Evolutionary conservation across 2,797 vertebrate species (phyloP).

Genomic region (Phataginus tetradactyla): DNA sequence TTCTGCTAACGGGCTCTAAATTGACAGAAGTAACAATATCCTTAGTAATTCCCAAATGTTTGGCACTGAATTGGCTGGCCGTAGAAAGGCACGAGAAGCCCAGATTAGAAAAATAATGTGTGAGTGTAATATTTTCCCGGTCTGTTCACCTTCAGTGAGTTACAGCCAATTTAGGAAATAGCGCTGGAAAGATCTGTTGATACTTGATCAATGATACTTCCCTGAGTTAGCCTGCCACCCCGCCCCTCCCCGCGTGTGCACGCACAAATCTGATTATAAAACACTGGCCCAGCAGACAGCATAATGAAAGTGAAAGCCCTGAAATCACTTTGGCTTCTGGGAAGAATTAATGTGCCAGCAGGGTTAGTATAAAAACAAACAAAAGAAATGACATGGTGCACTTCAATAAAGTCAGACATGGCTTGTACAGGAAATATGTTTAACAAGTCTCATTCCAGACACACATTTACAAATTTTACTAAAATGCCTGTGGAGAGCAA

Average conservation of each 20-base stretch:
- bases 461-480: slow-evolving; percentile 64
- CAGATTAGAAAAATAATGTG: slow-evolving; percentile 73
- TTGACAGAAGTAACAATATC: slow-evolving; percentile 71
- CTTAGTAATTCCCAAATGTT: slow-evolving; percentile 69
- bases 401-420: slow-evolving; percentile 64
- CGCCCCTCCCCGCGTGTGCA: background rate
- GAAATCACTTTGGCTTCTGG: slow-evolving; percentile 76
- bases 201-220: slow-evolving; percentile 80
- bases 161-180: slow-evolving; percentile 81
- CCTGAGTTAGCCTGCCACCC: slow-evolving; percentile 55
- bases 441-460: slow-evolving; percentile 43
- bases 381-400: slow-evolving; percentile 71
- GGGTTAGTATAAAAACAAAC: slow-evolving; percentile 76
- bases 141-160: slow-evolving; percentile 79
- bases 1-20: slow-evolving; percentile 93
- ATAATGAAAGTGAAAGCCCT: slow-evolving; percentile 80
- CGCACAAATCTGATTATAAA: slow-evolving; percentile 76
- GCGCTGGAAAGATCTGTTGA: slow-evolving; percentile 70
- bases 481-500: slow-evolving; percentile 10
- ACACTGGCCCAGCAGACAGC: slow-evolving; percentile 69
- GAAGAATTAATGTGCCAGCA: slow-evolving; percentile 71
- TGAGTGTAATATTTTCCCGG: slow-evolving; percentile 70
- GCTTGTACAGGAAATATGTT: slow-evolving; percentile 62
- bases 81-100: slow-evolving; percentile 35
- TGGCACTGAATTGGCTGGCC: slow-evolving; percentile 45